A percentile compares a stretch with the other conserved stretches of the same genome.
These are phyloP conservation scores for Anser cygnoides DNA, from an alignment of 2,113 vertebrate species.

Conservation along the genomic window DNA sequence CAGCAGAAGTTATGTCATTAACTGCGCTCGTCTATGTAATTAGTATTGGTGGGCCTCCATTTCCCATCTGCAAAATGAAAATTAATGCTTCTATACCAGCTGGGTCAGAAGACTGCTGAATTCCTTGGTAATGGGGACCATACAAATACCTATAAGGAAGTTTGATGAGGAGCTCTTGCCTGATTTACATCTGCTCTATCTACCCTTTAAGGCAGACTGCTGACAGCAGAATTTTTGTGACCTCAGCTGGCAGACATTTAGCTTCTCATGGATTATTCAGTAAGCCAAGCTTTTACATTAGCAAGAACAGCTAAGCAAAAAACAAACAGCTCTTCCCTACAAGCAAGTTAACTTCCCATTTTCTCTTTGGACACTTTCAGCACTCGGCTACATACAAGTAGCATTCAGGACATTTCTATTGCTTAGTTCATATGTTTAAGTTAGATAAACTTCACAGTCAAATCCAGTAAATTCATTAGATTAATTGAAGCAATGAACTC, in stretches of 20 bases:
- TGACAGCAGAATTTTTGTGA: neutral
- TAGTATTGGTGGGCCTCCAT: neutral
- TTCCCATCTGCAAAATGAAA: neutral
- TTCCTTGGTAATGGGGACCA: neutral
- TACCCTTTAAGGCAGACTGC: neutral
- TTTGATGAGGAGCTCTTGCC: neutral
- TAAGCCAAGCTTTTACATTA: neutral
- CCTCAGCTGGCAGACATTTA: neutral
- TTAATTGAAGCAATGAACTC: neutral
- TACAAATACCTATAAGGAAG: neutral
- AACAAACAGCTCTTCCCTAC: neutral
- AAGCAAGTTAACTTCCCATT: neutral
- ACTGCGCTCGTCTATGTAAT: neutral
- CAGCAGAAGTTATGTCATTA: neutral
- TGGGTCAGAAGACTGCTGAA: neutral
- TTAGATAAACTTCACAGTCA: neutral
- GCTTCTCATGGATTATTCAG: conserved; percentile 34
- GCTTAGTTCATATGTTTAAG: neutral
- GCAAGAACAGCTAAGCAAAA: neutral
- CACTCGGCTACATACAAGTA: neutral
- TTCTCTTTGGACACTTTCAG: neutral
- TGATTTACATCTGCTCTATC: neutral
- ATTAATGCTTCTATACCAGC: neutral
- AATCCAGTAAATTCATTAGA: neutral
- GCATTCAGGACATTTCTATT: neutral